Evolutionary conservation across 2,888 invertebrate genomes (phyloP).

Genomic region (Lingula anatina): DNA sequence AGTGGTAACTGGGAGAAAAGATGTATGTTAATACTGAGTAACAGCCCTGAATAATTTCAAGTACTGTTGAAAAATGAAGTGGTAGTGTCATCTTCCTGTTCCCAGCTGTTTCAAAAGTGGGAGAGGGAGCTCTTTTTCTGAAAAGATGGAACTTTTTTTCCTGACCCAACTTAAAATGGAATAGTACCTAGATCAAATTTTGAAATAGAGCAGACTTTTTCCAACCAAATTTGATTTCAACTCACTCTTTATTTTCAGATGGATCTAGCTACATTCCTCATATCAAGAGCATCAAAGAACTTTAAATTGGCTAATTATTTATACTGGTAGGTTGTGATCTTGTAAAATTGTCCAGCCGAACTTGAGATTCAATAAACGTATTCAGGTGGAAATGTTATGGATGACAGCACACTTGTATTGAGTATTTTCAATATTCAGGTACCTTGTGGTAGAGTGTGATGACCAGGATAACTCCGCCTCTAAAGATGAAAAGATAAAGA

Average conservation of each 20-base stretch:
- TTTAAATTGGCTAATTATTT: constrained; percentile 90
- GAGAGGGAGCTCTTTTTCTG: too few species aligned
- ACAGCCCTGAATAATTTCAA: too few species aligned
- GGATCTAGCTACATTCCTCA: constrained; percentile 85
- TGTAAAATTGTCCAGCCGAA: too few species aligned
- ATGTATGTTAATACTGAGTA: too few species aligned
- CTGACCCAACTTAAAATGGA: neutral
- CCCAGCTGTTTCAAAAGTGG: too few species aligned
- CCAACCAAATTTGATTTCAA: neutral
- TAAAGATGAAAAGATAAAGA: constrained; percentile 68
- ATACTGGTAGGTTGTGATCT: constrained; percentile 75
- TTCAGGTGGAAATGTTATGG: neutral
- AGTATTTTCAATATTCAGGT: constrained; percentile 51
- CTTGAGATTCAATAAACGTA: too few species aligned
- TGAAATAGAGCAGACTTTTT: neutral
- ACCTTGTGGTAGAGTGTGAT: constrained; percentile 76
- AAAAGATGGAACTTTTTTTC: neutral
- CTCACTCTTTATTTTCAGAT: constrained; percentile 33
- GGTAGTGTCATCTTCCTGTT: too few species aligned
- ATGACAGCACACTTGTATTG: constrained; percentile 1
- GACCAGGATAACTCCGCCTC: constrained; percentile 59
- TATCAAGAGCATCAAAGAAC: constrained; percentile 82
- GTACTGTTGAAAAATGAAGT: too few species aligned
- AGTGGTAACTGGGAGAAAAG: too few species aligned
- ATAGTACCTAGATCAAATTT: neutral